Base-by-base conservation (phyloP, 1,140 invertebrate species). In the Drosophila cardini region DNA sequence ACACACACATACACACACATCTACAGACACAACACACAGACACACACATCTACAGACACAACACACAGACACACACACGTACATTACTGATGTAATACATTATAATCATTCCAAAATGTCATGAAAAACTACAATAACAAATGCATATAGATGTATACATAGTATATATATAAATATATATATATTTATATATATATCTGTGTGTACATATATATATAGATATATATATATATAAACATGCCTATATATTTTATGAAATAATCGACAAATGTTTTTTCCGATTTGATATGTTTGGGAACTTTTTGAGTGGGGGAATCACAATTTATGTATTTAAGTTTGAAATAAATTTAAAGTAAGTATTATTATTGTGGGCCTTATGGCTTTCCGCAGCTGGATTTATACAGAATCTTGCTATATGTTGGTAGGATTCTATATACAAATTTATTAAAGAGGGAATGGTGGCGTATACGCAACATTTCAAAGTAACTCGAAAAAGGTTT, bases 21-120 rank as follows among this genome's bases (percentile, higher is more conserved):
- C 64, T 13, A 46, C 45, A 3, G 50, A 45, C 38, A 67, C 52
- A 40, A 40, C 21, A 34, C 40, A 34, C n/a, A 40, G 61, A 21
- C 50, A 53, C 30, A 72, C 16, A 60, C 55, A 56, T 32, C 69
- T 71, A 78, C 48, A 61, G 8, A 45, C 55, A 58, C 45, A 13
- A 13, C 26, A 76, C 16, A 67, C 36, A 63, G 18, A 76, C 56
- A 61, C 50, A 57, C 40, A 74, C 76, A 74, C 48, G 52, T 15
- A 38, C 42, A 38, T 43, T 48, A 42, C 52, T 73, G 77, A 84
- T 86, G 78, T 81, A 81, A 73, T 74, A 79, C 81, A 84, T 84
- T 15, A 81, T 81, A 86, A 86, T 86, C 81, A 85, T 85, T 85
- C 81, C 81, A 86, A 85, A 85, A 78, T 85, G 81, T 85, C 81